Evolutionary conservation across 2,888 invertebrate genomes (phyloP).

Genomic region (Creontiades dilutus): DNA sequence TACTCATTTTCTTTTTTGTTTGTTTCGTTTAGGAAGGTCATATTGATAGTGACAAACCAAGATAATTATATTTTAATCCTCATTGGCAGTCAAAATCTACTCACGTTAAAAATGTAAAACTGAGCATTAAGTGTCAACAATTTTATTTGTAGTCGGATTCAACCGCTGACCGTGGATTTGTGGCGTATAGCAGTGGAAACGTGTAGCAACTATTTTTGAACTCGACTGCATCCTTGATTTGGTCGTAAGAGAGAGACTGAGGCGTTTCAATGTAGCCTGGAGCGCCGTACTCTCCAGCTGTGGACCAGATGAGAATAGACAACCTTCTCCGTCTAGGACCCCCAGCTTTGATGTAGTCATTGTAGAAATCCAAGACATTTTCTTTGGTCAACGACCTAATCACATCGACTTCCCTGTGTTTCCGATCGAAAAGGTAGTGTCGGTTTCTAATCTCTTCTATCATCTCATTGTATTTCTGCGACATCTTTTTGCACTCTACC

Average conservation of each 20-base stretch:
- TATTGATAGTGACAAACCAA: no score
- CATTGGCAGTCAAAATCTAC: no score
- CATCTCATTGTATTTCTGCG: conserved; percentile 4
- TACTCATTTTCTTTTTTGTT: no score
- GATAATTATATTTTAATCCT: no score
- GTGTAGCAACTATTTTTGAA: conserved; percentile 37
- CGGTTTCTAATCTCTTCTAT: neutral
- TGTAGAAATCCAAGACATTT: conserved; percentile 7
- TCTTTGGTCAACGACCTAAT: neutral
- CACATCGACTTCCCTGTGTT: neutral
- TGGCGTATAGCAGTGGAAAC: conserved; percentile 13
- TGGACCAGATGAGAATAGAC: neutral
- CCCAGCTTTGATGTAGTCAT: neutral
- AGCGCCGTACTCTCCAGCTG: neutral
- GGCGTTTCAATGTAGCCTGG: neutral
- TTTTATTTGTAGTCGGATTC: no score
- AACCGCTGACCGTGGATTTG: neutral
- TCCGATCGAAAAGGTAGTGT: conserved; percentile 13
- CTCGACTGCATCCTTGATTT: conserved; percentile 22
- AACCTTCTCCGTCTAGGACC: neutral
- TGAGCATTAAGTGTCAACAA: no score
- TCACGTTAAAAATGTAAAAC: no score
- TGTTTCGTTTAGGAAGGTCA: no score
- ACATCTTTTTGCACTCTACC: neutral
- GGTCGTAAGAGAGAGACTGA: neutral